Percentiles rank a stretch among this genome's conserved stretches.
Conservation (phyloP, 2,113 vertebrate genomes). For the Motacilla tschutschensis region DNA sequence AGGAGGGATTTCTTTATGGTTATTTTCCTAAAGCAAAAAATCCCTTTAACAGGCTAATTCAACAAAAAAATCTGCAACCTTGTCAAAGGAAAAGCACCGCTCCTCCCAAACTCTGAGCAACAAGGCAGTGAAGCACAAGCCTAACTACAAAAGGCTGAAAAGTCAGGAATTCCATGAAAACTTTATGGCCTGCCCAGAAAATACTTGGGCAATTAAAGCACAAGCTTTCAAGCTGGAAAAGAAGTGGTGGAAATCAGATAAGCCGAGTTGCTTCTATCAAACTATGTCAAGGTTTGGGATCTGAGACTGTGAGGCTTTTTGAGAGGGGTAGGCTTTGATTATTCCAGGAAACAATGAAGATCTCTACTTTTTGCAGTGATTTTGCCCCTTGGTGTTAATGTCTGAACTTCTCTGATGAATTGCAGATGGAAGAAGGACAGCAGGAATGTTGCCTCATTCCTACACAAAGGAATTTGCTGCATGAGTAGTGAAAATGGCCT, state of each 20-base stretch:
- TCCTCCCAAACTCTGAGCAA: background rate
- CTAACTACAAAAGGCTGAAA: background rate
- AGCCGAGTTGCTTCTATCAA: background rate
- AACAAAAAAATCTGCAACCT: background rate
- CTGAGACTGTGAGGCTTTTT: background rate
- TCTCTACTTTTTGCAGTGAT: background rate
- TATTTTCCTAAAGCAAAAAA: background rate
- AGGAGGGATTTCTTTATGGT: background rate
- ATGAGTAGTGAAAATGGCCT: background rate
- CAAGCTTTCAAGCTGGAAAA: background rate
- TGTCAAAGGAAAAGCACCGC: background rate
- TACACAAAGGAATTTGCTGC: background rate
- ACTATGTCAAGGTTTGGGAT: background rate
- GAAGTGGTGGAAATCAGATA: background rate
- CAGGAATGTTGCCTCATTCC: background rate
- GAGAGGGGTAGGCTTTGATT: background rate
- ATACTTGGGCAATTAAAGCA: background rate
- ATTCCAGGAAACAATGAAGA: background rate
- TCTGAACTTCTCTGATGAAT: background rate
- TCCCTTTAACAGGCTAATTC: background rate
- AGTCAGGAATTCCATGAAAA: background rate
- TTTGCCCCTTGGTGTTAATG: background rate
- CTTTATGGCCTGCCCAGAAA: background rate
- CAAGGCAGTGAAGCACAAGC: background rate
- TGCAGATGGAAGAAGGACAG: background rate